phyloP scores from a whole-genome alignment of 1,140 invertebrate genomes.

The Cydia pomonella region DNA sequence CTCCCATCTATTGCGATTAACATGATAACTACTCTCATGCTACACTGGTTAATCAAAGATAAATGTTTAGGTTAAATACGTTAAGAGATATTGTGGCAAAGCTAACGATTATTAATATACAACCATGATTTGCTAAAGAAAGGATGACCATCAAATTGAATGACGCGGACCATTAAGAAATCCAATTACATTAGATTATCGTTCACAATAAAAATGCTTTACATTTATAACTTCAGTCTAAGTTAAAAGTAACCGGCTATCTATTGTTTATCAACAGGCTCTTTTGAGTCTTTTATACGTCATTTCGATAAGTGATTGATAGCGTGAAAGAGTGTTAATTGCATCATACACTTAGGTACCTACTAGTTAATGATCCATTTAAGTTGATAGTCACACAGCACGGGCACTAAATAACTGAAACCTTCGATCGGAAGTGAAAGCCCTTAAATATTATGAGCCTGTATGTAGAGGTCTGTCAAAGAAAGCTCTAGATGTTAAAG shows the following conservation, averaged over 20 bases:
- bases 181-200: not conserved
- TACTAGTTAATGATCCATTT: not conserved
- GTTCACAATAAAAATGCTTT: too few species aligned
- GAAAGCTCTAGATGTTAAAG: slow-evolving; percentile 55
- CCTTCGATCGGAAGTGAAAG: slow-evolving; percentile 21
- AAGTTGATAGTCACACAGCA: not conserved
- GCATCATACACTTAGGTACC: not conserved
- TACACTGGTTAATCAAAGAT: not conserved
- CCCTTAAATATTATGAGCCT: slow-evolving; percentile 22
- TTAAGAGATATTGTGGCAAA: not conserved
- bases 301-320: not conserved
- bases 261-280: too few species aligned
- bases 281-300: too few species aligned
- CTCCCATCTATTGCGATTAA: slow-evolving; percentile 5
- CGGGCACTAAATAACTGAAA: not conserved
- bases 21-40: slow-evolving; percentile 4
- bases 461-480: slow-evolving; percentile 39
- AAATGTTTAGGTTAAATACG: not conserved
- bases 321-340: not conserved
- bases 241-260: too few species aligned
- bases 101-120: not conserved
- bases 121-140: not conserved
- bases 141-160: not conserved
- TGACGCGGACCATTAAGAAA: not conserved
- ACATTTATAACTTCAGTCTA: too few species aligned